Evolutionary conservation across 1,140 invertebrate species (phyloP).

Genomic region (Lepidotrigona ventralis): DNA sequence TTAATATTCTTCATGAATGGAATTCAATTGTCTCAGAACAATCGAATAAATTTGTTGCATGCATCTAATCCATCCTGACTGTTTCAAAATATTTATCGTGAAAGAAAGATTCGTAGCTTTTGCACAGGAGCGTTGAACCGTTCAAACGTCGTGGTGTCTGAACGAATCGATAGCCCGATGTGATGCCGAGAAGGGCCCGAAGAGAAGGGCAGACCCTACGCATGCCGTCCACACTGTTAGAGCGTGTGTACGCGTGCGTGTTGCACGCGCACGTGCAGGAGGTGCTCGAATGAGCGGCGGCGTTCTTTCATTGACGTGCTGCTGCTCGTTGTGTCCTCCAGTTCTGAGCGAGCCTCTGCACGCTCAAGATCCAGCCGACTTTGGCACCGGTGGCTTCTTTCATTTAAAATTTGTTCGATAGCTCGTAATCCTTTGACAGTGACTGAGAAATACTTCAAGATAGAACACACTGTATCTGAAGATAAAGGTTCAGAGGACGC

Average conservation of each 20-base stretch:
- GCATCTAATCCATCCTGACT: background rate
- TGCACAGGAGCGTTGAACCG: background rate
- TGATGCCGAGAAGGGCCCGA: background rate
- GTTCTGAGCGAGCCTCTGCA: constrained; percentile 39
- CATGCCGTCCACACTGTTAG: background rate
- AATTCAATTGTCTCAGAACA: background rate
- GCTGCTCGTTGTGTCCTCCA: constrained; percentile 26
- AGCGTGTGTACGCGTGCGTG: constrained; percentile 35
- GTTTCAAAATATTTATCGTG: background rate
- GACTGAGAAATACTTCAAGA: background rate
- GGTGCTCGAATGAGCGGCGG: constrained; percentile 33
- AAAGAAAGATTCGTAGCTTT: background rate
- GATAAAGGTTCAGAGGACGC: background rate
- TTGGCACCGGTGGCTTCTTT: background rate
- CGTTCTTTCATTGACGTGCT: constrained; percentile 61
- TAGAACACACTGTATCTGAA: background rate
- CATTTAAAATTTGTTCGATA: too few species aligned
- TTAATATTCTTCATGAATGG: background rate
- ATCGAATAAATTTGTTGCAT: background rate
- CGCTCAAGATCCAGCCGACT: background rate
- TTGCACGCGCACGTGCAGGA: constrained; percentile 42
- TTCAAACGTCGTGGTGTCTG: background rate
- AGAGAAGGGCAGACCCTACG: background rate
- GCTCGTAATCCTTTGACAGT: background rate
- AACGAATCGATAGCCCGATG: constrained; percentile 32